phyloP scores from a whole-genome alignment of 1,140 invertebrate genomes.

The Bombus polaris region DNA sequence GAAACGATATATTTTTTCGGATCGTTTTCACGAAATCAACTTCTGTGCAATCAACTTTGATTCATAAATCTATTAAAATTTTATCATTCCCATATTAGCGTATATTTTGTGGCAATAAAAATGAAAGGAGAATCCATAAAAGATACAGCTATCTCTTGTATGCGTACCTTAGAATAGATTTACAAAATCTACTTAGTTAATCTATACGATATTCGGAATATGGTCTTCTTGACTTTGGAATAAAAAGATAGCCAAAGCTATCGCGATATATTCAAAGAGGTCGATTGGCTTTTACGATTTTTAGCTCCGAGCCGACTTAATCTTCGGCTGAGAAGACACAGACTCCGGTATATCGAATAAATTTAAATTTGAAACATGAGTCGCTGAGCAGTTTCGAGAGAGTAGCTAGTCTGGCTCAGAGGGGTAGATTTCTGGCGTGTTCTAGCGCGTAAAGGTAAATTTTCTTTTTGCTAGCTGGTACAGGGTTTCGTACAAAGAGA shows the following conservation, averaged over 20 bases:
- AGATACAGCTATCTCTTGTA: not conserved
- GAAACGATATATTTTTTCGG: too few species aligned
- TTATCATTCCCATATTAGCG: too few species aligned
- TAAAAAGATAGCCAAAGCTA: too few species aligned
- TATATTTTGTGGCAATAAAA: too few species aligned
- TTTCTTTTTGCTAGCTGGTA: conserved; percentile 7
- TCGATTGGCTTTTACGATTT: too few species aligned
- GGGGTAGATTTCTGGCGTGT: conserved; percentile 21
- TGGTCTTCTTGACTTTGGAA: too few species aligned
- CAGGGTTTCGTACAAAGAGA: not conserved
- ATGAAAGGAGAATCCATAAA: too few species aligned
- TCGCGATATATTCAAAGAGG: too few species aligned
- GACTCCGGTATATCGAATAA: not conserved
- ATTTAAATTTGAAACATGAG: not conserved
- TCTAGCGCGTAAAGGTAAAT: conserved; percentile 33
- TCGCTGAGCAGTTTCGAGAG: conserved; percentile 4
- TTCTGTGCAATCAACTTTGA: too few species aligned
- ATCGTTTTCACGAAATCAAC: too few species aligned
- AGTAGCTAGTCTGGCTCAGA: not conserved
- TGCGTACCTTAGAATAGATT: not conserved
- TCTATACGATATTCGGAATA: not conserved
- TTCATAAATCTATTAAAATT: too few species aligned
- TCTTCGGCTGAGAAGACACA: not conserved
- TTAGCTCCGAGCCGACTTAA: not conserved
- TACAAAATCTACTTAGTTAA: not conserved